Evolutionary conservation across 1,140 invertebrate species (phyloP), one percentile per base, ranked within the genome.

Genomic region (Drosophila mayri): DNA sequence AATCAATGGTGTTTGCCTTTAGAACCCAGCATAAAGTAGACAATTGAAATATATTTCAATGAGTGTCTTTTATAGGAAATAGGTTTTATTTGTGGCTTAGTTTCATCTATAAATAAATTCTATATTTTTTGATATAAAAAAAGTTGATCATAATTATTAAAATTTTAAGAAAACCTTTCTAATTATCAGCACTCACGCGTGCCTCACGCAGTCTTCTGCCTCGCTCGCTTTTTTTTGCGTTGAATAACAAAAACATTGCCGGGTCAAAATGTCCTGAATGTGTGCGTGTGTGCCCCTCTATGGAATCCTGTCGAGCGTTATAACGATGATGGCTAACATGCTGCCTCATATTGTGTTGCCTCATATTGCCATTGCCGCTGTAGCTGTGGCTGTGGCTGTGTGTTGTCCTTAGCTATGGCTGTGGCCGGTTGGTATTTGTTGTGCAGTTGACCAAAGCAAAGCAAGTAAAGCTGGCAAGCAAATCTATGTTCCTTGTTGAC

Each of bases 401-500:
- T 71, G 61, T 37, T 72, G 67, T 52, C 46, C 25, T 18, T 70
- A 35, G n/a, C 40, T 50, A 28, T 46, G 50, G 43, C 37, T 59
- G 58, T 63, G 43, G 67, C 44, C 41, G 46, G 28, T 60, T 60
- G 41, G 74, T 77, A 60, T 77, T 84, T 88, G 84, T 79, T 88
- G 77, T 88, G 83, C 73, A 84, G 76, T 79, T 88, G 81, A 79
- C 46, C 85, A 73, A 87, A 83, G 75, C 75, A 82, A 77, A 75
- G 80, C 80, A 81, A 81, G 73, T 76, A 77, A 76, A 76, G 75
- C 79, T 58, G 66, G 70, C 80, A 85, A 85, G 81, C 82, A 85
- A 85, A 88, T 88, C 84, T 90, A 90, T 88, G 84, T 78, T 88
- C 81, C 76, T 90, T 90, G 84, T 88, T 88, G 84, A 88, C 84